phyloP scores from a whole-genome alignment of 2,797 vertebrate genomes.

The Rhadinocentrus ornatus region DNA sequence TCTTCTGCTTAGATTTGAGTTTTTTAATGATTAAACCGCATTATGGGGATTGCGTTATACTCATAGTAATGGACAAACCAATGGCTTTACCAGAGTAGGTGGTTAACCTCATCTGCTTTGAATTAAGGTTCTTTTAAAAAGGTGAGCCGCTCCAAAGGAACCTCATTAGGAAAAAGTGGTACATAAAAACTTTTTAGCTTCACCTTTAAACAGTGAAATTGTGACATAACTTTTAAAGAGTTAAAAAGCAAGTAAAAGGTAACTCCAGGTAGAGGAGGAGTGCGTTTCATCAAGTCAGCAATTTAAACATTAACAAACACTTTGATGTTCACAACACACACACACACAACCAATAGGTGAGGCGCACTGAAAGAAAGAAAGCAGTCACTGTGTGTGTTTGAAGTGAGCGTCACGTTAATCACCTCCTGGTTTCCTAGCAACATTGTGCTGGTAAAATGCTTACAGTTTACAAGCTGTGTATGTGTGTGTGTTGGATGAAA shows the following conservation, averaged over 20 bases:
- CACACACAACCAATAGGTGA: slow-evolving; percentile 9
- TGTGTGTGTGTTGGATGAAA: slow-evolving; percentile 23
- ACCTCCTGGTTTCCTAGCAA: slow-evolving; percentile 71
- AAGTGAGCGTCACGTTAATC: slow-evolving; percentile 56
- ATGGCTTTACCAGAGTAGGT: background rate
- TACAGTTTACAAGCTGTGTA: slow-evolving; percentile 61
- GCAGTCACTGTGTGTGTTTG: slow-evolving; percentile 11
- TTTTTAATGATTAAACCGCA: background rate
- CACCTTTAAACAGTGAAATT: slow-evolving; percentile 27
- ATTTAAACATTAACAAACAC: slow-evolving; percentile 23
- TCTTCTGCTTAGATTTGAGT: background rate
- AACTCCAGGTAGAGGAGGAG: slow-evolving; percentile 1
- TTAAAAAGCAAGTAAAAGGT: background rate
- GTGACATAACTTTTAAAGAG: slow-evolving; percentile 4
- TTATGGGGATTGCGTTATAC: background rate
- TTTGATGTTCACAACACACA: slow-evolving; percentile 53
- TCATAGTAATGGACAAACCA: background rate
- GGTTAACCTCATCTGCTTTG: slow-evolving; percentile 30
- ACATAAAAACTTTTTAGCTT: slow-evolving; percentile 7
- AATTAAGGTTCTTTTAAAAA: slow-evolving; percentile 35
- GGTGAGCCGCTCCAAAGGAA: slow-evolving; percentile 1
- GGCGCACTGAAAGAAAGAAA: slow-evolving; percentile 40
- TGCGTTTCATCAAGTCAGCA: slow-evolving; percentile 27
- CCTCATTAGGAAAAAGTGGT: slow-evolving; percentile 18
- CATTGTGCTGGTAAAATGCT: slow-evolving; percentile 59